phyloP scores from a whole-genome alignment of 2,888 invertebrate genomes.

The Lasius platythorax region DNA sequence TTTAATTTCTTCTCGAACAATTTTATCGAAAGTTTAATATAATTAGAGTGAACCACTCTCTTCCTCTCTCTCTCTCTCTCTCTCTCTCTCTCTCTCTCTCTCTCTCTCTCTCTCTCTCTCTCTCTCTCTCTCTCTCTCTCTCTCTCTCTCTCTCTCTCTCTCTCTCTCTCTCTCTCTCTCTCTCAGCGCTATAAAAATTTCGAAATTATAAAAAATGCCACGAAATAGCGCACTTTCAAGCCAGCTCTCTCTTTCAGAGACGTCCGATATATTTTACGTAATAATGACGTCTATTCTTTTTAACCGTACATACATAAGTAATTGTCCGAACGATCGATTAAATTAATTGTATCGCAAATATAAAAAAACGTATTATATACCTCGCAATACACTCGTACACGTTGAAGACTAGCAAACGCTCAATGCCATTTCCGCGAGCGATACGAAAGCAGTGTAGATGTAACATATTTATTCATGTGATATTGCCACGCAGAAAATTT shows the following conservation, averaged over 20 bases:
- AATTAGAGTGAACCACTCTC: background rate
- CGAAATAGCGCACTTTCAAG: background rate
- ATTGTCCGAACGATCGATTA: constrained; percentile 1
- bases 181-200: background rate
- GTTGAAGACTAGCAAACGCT: background rate
- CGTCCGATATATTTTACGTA: background rate
- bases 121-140: background rate
- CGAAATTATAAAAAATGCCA: background rate
- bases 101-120: background rate
- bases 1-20: background rate
- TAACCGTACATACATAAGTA: background rate
- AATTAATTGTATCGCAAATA: constrained; percentile 9
- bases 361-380: background rate
- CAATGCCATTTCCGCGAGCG: background rate
- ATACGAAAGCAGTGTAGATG: background rate
- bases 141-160: too few relatives aligned
- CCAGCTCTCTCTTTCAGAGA: background rate
- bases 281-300: constrained; percentile 2
- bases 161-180: too few relatives aligned
- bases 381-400: background rate
- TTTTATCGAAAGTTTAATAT: background rate
- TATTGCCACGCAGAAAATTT: constrained; percentile 42
- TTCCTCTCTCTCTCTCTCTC: background rate
- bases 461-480: constrained; percentile 23
- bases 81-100: too few relatives aligned